A percentile compares a stretch with the other conserved stretches of the same genome.
These are phyloP conservation scores for Periophthalmus magnuspinnatus DNA, from an alignment of 2,797 vertebrate species.

Conservation along the genomic window DNA sequence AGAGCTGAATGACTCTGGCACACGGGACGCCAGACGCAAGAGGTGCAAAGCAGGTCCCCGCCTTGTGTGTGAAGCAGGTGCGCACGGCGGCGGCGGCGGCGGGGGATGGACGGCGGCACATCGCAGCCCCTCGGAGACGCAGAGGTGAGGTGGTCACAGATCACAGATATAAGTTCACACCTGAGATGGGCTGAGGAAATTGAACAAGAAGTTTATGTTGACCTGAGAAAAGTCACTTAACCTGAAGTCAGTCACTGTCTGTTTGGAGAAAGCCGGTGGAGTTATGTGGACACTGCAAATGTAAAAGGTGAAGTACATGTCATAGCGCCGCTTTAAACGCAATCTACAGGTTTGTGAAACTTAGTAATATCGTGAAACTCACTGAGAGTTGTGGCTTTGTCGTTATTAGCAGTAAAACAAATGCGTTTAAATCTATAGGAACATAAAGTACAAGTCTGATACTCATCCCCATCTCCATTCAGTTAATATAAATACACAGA, in stretches of 20 bases:
- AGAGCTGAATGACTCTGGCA: slow-evolving; percentile 1
- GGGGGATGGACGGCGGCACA: too few relatives aligned
- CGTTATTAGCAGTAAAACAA: too few relatives aligned
- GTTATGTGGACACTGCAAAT: background rate
- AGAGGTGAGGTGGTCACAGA: background rate
- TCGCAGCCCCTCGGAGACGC: background rate
- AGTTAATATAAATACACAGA: too few relatives aligned
- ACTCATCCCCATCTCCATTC: too few relatives aligned
- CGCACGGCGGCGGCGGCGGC: background rate
- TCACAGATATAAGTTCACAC: slow-evolving; percentile 8
- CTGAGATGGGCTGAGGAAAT: slow-evolving; percentile 11
- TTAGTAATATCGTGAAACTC: too few relatives aligned
- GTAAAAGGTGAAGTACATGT: too few relatives aligned
- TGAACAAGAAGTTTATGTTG: background rate
- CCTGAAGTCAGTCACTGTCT: slow-evolving; percentile 23
- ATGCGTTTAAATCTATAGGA: too few relatives aligned
- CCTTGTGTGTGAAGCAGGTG: background rate
- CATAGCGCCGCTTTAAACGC: too few relatives aligned
- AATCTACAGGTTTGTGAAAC: too few relatives aligned
- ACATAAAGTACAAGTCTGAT: too few relatives aligned
- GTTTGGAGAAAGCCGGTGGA: background rate
- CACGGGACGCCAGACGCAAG: background rate
- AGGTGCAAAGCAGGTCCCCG: background rate
- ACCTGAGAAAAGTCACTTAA: slow-evolving; percentile 16
- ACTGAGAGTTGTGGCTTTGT: too few relatives aligned